Conservation (phyloP, 64 coral and sea anemone species). For the Exaiptasia diaphana region DNA sequence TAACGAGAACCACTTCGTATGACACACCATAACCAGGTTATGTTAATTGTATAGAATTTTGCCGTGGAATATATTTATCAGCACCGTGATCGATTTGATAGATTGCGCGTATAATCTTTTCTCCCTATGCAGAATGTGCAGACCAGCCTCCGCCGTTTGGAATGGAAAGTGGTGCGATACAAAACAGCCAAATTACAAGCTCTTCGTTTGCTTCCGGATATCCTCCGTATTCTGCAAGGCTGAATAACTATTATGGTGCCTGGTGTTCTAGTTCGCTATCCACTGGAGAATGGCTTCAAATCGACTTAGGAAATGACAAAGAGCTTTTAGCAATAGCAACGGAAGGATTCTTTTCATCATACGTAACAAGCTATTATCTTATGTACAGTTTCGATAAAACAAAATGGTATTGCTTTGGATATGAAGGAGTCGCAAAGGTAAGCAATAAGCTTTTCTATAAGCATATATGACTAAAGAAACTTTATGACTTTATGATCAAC, state of each 20-base stretch:
- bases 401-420: constrained; percentile 55
- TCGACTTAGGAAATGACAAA: constrained; percentile 31
- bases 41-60: too few species aligned
- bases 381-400: constrained; percentile 21
- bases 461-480: too few species aligned
- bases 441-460: background rate
- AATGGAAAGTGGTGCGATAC: background rate
- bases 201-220: background rate
- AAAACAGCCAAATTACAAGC: constrained; percentile 6
- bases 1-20: too few species aligned
- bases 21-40: too few species aligned
- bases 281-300: constrained; percentile 36
- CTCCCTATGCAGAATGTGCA: background rate
- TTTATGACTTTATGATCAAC: too few species aligned
- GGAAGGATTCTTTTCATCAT: constrained; percentile 16
- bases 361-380: constrained; percentile 31
- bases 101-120: background rate
- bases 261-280: constrained; percentile 33
- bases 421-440: background rate
- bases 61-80: too few species aligned
- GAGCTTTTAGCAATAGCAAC: constrained; percentile 24
- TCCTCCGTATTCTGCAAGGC: background rate
- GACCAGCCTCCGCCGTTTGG: background rate
- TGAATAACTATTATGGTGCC: background rate
- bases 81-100: too few species aligned